A percentile compares a stretch with the other conserved stretches of the same genome.
These are phyloP conservation scores for Chroicocephalus ridibundus DNA, from an alignment of 2,113 vertebrate genomes.

Conservation along the genomic window DNA sequence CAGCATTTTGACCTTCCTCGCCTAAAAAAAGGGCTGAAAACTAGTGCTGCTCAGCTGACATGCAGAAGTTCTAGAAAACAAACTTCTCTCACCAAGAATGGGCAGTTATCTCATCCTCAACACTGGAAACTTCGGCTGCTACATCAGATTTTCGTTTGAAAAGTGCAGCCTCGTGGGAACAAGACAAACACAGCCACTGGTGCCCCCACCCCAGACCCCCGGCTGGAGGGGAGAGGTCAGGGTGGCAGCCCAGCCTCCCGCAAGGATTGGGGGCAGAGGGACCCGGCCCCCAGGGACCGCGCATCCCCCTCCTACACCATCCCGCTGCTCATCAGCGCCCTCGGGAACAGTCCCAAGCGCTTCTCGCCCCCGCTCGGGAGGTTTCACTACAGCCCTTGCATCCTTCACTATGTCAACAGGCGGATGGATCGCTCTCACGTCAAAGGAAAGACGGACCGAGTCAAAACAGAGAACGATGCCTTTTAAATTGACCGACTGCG, in stretches of 20 bases:
- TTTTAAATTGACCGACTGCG: background rate
- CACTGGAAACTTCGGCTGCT: background rate
- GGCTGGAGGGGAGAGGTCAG: background rate
- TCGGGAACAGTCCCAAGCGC: background rate
- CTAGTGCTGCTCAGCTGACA: background rate
- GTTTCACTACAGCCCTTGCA: background rate
- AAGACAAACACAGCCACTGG: background rate
- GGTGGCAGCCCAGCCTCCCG: background rate
- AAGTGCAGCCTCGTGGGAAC: background rate
- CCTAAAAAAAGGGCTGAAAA: background rate
- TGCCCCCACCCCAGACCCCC: background rate
- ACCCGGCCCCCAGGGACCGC: background rate
- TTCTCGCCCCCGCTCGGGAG: background rate
- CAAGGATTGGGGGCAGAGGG: background rate
- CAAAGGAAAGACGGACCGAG: background rate
- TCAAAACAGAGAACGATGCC: background rate
- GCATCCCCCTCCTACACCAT: background rate
- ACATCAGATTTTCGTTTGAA: too few relatives aligned
- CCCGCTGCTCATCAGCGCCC: background rate
- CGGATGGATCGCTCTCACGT: background rate
- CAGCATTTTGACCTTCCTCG: background rate
- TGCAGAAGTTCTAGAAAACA: background rate
- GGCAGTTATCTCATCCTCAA: background rate
- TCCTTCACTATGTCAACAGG: background rate
- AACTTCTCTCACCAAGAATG: rapidly evolving